A percentile compares a stretch with the other conserved stretches of the same genome.
Evolutionary conservation across 2,888 invertebrate species (phyloP).

Genomic region (Cantharis rufa): DNA sequence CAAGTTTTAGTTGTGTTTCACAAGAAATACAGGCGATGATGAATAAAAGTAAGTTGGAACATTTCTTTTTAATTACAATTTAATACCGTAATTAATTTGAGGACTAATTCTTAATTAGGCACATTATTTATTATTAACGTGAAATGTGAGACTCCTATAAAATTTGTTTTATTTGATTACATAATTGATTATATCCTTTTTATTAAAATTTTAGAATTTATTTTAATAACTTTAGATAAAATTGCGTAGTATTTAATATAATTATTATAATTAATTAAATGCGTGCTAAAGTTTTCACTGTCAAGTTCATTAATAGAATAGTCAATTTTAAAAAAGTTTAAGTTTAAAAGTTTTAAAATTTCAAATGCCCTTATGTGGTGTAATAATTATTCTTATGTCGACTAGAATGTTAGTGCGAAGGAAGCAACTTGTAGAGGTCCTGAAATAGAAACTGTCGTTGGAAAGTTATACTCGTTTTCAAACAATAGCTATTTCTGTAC

Average conservation of each 20-base stretch:
- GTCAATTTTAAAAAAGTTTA: too few species aligned
- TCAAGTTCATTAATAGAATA: not conserved
- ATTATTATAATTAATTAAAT: not conserved
- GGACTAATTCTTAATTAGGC: not conserved
- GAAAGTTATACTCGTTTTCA: not conserved
- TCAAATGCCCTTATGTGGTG: too few species aligned
- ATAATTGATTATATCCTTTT: not conserved
- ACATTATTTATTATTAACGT: not conserved
- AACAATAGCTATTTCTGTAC: not conserved
- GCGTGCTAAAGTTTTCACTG: not conserved
- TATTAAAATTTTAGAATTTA: not conserved
- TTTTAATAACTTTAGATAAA: not conserved
- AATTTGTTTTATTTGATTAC: not conserved
- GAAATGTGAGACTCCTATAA: not conserved
- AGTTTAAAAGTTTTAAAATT: too few species aligned
- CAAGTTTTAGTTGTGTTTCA: not conserved
- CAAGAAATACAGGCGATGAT: not conserved
- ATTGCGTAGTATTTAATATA: not conserved
- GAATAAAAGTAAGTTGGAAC: not conserved
- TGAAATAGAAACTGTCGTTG: not conserved
- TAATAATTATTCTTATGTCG: not conserved
- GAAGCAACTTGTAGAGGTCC: not conserved
- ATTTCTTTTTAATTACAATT: not conserved
- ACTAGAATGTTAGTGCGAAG: too few species aligned
- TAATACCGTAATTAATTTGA: not conserved